A percentile compares a stretch with the other conserved stretches of the same genome.
Evolutionary conservation across 2,888 invertebrate species (phyloP).

Genomic region (Odontomyia ornata): DNA sequence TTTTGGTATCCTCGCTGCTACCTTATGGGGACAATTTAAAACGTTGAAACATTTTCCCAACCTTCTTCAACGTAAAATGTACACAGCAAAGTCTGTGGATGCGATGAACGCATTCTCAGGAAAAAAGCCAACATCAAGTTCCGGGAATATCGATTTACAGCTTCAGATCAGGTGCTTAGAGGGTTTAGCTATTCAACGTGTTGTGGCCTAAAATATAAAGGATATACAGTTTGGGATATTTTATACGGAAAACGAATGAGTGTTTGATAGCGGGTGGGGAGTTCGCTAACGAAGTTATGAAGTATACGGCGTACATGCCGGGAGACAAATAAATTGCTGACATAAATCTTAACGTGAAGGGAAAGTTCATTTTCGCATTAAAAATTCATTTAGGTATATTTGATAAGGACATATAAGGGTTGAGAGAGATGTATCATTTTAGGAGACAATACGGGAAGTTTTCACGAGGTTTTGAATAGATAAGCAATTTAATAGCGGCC

Average conservation of each 20-base stretch:
- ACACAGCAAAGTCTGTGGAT: too few relatives aligned
- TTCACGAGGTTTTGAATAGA: too few relatives aligned
- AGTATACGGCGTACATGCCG: background rate
- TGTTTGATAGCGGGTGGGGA: background rate
- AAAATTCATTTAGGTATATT: constrained; percentile 3
- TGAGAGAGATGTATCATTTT: too few relatives aligned
- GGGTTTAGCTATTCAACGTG: background rate
- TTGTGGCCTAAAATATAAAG: background rate
- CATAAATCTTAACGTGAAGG: constrained; percentile 4
- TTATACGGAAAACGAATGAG: too few relatives aligned
- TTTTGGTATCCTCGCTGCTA: background rate
- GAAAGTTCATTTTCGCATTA: constrained; percentile 31
- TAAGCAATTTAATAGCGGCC: too few relatives aligned
- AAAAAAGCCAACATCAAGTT: too few relatives aligned
- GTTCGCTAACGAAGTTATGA: background rate
- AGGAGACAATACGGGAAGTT: too few relatives aligned
- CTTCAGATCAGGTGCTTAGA: constrained; percentile 8
- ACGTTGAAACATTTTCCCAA: background rate
- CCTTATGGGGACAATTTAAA: background rate
- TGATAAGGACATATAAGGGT: too few relatives aligned
- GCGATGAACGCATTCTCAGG: too few relatives aligned
- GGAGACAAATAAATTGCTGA: constrained; percentile 16
- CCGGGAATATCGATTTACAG: constrained; percentile 28
- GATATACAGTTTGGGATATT: background rate
- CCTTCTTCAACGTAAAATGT: background rate